These are phyloP conservation scores for Sigmodon hispidus DNA, from an alignment of 2,113 vertebrate genomes.

Conservation along the genomic window DNA sequence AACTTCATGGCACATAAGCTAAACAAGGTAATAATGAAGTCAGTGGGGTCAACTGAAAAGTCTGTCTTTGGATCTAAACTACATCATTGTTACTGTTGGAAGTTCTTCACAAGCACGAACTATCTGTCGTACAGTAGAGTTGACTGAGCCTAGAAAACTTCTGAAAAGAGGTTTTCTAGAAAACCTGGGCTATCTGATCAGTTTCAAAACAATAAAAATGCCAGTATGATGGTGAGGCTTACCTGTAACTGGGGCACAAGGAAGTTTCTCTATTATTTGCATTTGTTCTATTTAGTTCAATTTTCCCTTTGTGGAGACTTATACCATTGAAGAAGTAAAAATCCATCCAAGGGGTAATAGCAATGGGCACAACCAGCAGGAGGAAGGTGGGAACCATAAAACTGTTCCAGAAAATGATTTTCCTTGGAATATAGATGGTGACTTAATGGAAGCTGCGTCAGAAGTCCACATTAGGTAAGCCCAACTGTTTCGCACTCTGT, in stretches of 20 bases:
- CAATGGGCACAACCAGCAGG: conserved; percentile 63
- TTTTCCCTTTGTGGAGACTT: conserved; percentile 92
- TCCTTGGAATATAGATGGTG: conserved; percentile 92
- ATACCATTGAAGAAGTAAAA: conserved; percentile 88
- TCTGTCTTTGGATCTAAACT: neutral
- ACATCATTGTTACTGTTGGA: neutral
- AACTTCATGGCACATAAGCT: neutral
- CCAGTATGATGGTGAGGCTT: neutral
- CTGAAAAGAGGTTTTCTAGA: neutral
- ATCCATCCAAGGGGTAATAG: conserved; percentile 76
- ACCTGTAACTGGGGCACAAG: neutral
- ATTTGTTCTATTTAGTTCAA: conserved; percentile 87
- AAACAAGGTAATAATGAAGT: neutral
- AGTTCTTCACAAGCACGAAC: neutral
- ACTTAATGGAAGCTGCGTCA: conserved; percentile 87
- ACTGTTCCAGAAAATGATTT: conserved; percentile 81
- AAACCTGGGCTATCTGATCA: neutral
- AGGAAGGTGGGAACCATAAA: conserved; percentile 57
- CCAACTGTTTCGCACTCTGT: neutral
- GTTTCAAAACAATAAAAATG: neutral
- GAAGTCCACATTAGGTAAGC: conserved; percentile 89
- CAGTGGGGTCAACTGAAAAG: neutral
- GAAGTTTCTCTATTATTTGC: neutral
- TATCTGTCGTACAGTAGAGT: neutral
- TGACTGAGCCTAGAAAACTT: neutral